Evolutionary conservation across 2,113 vertebrate genomes (phyloP), one percentile per base, ranked within the genome.

Genomic region (Spea multiplicata): DNA sequence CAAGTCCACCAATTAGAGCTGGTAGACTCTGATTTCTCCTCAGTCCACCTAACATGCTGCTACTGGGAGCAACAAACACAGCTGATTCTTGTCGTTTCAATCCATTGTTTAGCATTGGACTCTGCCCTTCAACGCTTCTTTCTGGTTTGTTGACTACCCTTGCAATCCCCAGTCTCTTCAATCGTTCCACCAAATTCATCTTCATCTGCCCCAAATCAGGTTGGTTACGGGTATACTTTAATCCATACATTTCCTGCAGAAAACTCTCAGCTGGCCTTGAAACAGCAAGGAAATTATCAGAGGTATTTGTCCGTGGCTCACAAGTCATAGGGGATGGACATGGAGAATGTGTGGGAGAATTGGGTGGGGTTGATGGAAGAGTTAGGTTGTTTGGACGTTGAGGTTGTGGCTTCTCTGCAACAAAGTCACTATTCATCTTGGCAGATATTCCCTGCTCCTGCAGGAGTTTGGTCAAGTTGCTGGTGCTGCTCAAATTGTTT

Each of bases 211-310:
- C 91, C 0, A 89, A 50, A 1, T 97, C 93, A 0, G 91, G 86
- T 44, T 85, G 66, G 0, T 83, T 89, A 1, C 90, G 91, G 49
- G 93, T 90, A 4, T 92, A 84, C 73, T 95, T 95, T 3, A 95
- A 85, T 50, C 96, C 94, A 5, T 98, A 98, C 84, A 95, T 90
- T 64, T 98, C 96, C 83, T 97, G 96, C 74, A 99, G 90, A 81
- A 99, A 95, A 0, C 97, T 95, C 90, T 99, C 96, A 0, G 95
- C 94, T 0, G 97, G 97, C n/a, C 96, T 92, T 0, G 97, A 99
- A 50, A 80, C 65, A 1, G 96, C 95, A 59, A 99, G 88, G 82
- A 99, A 99, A 52, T 94, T 98, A 84, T 99, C 97, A 3, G 90
- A 89, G 59, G 86, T 82, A 45, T 89, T 83, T 10, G 89, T 82